These are phyloP conservation scores for Electrona antarctica DNA, from an alignment of 2,113 vertebrate species.

Conservation along the genomic window DNA sequence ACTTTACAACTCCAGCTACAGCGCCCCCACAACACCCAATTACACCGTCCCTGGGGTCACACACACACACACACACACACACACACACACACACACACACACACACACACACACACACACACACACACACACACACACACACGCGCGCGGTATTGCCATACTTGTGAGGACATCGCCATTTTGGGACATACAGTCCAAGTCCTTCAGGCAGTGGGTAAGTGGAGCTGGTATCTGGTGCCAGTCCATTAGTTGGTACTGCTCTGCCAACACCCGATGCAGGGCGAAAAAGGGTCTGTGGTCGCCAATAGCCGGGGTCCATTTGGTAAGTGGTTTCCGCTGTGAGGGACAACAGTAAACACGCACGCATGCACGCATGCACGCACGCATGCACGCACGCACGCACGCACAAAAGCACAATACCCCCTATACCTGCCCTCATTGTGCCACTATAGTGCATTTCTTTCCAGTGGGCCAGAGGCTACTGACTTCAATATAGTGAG, in stretches of 20 bases:
- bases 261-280: constrained; percentile 35
- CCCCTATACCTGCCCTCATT: too few relatives aligned
- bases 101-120: too few relatives aligned
- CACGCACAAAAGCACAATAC: not conserved
- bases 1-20: constrained; percentile 69
- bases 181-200: too few relatives aligned
- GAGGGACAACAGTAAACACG: constrained; percentile 53
- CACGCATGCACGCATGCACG: constrained; percentile 17
- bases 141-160: too few relatives aligned
- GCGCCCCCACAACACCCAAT: constrained; percentile 71
- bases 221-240: constrained; percentile 71
- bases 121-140: too few relatives aligned
- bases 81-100: not conserved
- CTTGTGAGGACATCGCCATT: too few relatives aligned
- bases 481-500: too few relatives aligned
- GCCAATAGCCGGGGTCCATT: constrained; percentile 67
- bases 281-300: constrained; percentile 5
- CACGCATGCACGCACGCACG: not conserved
- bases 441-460: too few relatives aligned
- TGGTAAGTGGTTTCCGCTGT: constrained; percentile 53
- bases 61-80: too few relatives aligned
- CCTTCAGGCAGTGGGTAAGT: constrained; percentile 56
- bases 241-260: constrained; percentile 70
- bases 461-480: too few relatives aligned
- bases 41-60: constrained; percentile 68